A percentile compares a stretch with the other conserved stretches of the same genome.
phyloP scores from a whole-genome alignment of 2,113 vertebrate genomes.

The Atherinomorus stipes region DNA sequence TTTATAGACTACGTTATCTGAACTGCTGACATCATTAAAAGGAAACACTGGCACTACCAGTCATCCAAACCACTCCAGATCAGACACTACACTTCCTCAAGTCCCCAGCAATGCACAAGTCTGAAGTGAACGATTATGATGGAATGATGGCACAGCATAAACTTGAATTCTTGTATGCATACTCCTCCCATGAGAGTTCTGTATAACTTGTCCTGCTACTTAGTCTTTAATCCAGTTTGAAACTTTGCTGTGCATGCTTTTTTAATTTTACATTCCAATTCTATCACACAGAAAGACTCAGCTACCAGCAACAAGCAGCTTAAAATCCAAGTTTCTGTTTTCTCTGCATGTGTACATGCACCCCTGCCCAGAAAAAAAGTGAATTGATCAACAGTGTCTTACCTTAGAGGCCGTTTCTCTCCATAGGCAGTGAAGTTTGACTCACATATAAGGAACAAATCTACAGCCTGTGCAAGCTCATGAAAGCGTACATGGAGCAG shows the following conservation, averaged over 20 bases:
- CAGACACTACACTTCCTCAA: background rate
- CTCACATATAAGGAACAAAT: constrained; percentile 95
- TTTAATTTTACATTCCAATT: background rate
- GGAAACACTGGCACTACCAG: background rate
- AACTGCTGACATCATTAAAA: background rate
- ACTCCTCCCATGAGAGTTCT: background rate
- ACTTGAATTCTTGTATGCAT: background rate
- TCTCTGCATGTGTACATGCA: background rate
- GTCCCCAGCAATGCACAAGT: background rate
- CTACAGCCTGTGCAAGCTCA: constrained; percentile 91
- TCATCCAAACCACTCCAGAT: background rate
- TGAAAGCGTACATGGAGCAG: constrained; percentile 94
- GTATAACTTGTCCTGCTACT: background rate
- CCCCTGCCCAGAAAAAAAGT: background rate
- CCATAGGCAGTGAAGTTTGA: constrained; percentile 98
- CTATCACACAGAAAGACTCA: background rate
- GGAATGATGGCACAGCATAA: background rate
- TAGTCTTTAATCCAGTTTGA: background rate
- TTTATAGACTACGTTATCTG: background rate
- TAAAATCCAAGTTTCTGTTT: constrained; percentile 6
- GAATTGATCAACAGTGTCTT: background rate
- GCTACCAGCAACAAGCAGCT: constrained; percentile 9
- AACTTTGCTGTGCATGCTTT: background rate
- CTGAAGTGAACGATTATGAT: background rate
- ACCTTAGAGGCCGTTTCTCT: constrained; percentile 89